Conservation (phyloP, 64 coral and sea anemone species). For the Astreopora myriophthalma region DNA sequence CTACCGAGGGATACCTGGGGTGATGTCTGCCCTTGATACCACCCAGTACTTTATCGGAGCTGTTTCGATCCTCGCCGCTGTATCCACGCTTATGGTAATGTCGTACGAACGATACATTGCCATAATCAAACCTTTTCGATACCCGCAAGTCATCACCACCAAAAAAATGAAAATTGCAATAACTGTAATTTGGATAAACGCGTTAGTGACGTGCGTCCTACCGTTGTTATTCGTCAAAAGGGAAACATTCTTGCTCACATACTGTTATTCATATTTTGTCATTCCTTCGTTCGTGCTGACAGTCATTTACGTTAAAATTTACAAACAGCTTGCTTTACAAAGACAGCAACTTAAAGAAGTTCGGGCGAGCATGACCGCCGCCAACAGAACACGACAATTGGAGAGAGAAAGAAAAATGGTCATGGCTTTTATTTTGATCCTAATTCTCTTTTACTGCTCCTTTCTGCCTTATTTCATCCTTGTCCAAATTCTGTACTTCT, state of each 20-base stretch:
- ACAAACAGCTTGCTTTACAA: not conserved
- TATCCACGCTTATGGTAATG: conserved; percentile 24
- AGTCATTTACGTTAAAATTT: conserved; percentile 6
- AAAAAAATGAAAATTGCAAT: not conserved
- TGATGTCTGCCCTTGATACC: not conserved
- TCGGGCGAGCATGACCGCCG: not conserved
- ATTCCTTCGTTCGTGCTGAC: conserved; percentile 24
- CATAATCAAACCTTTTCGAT: conserved; percentile 3
- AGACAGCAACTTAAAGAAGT: conserved; percentile 17
- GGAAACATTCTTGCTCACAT: conserved; percentile 19
- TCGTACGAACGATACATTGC: conserved; percentile 44
- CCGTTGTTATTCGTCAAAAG: not conserved
- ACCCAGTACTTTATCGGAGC: conserved; percentile 1
- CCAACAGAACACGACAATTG: not conserved
- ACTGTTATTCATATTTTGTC: conserved; percentile 31
- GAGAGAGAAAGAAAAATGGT: conserved; percentile 41
- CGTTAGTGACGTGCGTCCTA: not conserved
- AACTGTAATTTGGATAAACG: not conserved
- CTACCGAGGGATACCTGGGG: not conserved
- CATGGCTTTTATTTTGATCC: not conserved
- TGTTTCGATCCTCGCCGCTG: conserved; percentile 8
- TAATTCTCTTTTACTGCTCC: not conserved
- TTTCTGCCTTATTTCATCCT: conserved; percentile 26
- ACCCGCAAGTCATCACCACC: not conserved
- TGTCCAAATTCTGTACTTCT: conserved; percentile 14